Evolutionary conservation across 2,888 invertebrate species (phyloP).

Genomic region (Archips xylosteana): DNA sequence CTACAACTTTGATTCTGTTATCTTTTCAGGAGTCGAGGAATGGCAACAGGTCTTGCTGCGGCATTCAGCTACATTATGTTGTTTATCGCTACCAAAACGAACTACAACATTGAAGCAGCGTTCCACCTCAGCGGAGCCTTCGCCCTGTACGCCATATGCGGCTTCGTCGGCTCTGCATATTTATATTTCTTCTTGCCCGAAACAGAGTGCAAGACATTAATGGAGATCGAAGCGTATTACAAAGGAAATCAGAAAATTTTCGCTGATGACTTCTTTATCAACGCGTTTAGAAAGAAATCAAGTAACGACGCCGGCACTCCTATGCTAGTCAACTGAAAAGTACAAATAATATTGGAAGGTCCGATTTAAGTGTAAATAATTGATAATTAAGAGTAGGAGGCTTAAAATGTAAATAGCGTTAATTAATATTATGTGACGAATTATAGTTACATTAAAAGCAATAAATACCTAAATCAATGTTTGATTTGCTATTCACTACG

Average conservation of each 20-base stretch:
- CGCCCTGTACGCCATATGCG: conserved; percentile 74
- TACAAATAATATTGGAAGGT: not conserved
- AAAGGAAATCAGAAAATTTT: conserved; percentile 72
- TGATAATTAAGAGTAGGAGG: not conserved
- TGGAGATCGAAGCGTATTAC: conserved; percentile 82
- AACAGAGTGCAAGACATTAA: conserved; percentile 80
- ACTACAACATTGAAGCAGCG: conserved; percentile 78
- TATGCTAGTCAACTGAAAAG: conserved; percentile 67
- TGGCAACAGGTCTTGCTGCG: conserved; percentile 82
- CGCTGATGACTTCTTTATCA: conserved; percentile 76
- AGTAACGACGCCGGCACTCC: conserved; percentile 59
- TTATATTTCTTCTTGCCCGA: conserved; percentile 84
- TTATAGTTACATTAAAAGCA: conserved; percentile 1
- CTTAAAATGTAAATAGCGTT: conserved; percentile 6
- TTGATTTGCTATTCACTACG: not conserved
- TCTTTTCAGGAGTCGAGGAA: conserved; percentile 79
- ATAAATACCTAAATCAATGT: not conserved
- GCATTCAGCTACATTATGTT: conserved; percentile 78
- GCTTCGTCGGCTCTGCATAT: conserved; percentile 77
- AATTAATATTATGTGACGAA: not conserved
- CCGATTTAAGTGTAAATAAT: not conserved
- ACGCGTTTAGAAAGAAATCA: conserved; percentile 68
- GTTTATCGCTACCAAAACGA: conserved; percentile 82
- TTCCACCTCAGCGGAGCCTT: conserved; percentile 81
- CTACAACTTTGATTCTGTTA: conserved; percentile 10